Evolutionary conservation across 2,113 vertebrate genomes (phyloP), one percentile per base, ranked within the genome.

Genomic region (Marcusenius ussheri): DNA sequence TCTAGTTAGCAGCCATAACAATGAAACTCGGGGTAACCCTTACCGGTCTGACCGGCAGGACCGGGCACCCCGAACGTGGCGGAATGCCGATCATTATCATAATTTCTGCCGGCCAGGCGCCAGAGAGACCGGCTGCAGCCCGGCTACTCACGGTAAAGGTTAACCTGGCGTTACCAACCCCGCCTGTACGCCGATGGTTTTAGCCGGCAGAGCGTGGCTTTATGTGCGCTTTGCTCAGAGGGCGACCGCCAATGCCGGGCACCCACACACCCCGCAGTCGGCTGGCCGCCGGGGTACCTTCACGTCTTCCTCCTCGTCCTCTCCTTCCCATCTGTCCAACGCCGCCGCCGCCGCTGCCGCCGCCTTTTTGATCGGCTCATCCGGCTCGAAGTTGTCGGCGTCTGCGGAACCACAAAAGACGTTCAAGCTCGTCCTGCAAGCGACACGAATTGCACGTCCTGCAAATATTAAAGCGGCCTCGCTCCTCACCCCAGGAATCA

Each of bases 261-360:
- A 56, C 53, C 53, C 53, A 56, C 53, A 56, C 53, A 56, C 53
- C 53, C 19, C 53, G 53, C 53, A 56, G 53, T 56, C 53, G 53
- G 19, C 53, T 7, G 39, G 39, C 47, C 45, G 85, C 49, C 83
- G n/a, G 4, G 15, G 17, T 94, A 98, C 97, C 97, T 97, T 98
- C 93, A 97, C 96, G 9, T 97, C 97, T 86, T 98, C 97, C 0
- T 98, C 97, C 92, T 98, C 97, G 94, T 98, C 97, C 91, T 98
- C 97, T 93, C 97, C 97, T 95, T 97, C 97, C 97, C 97, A 98
- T 93, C 96, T 97, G 94, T 98, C 97, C 87, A 92, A 91, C 85
- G 21, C 93, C 88, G 91, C 91, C 93, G 94, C 91, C 91, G 56
- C 53, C 21, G 53, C 56, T 85, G 24, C 94, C 88, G 91, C 91